These are phyloP conservation scores for Ceyx melanurus DNA, from an alignment of 2,113 vertebrate species.

Conservation along the genomic window DNA sequence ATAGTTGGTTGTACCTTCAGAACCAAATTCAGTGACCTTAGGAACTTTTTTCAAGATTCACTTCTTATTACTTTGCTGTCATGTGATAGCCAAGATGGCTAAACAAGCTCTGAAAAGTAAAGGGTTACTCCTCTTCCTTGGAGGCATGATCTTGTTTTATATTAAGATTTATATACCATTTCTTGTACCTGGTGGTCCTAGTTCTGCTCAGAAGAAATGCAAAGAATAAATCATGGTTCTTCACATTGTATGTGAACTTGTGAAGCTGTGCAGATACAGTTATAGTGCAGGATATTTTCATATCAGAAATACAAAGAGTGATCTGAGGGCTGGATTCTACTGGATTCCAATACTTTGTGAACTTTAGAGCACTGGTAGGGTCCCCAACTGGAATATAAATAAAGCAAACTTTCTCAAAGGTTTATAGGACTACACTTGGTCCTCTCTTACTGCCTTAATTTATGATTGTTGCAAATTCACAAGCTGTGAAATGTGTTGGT, in stretches of 20 bases:
- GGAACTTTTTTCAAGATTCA: background rate
- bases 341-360: background rate
- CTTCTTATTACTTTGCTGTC: background rate
- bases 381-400: slow-evolving; percentile 29
- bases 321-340: background rate
- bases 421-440: slow-evolving; percentile 25
- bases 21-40: background rate
- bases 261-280: background rate
- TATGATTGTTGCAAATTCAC: slow-evolving; percentile 60
- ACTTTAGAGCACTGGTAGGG: background rate
- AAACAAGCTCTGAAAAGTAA: background rate
- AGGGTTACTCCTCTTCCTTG: background rate
- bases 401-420: slow-evolving; percentile 18
- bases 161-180: background rate
- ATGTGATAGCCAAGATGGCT: background rate
- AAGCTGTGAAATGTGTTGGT: slow-evolving; percentile 65
- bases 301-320: background rate
- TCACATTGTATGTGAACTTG: background rate
- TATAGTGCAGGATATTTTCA: background rate
- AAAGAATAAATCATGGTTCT: background rate
- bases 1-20: background rate
- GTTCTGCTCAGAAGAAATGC: background rate
- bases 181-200: background rate
- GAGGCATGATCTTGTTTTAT: background rate
- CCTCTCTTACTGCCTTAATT: slow-evolving; percentile 45